These are phyloP conservation scores for Dynastes grantii DNA, from an alignment of 2,888 invertebrate species.

Conservation along the genomic window DNA sequence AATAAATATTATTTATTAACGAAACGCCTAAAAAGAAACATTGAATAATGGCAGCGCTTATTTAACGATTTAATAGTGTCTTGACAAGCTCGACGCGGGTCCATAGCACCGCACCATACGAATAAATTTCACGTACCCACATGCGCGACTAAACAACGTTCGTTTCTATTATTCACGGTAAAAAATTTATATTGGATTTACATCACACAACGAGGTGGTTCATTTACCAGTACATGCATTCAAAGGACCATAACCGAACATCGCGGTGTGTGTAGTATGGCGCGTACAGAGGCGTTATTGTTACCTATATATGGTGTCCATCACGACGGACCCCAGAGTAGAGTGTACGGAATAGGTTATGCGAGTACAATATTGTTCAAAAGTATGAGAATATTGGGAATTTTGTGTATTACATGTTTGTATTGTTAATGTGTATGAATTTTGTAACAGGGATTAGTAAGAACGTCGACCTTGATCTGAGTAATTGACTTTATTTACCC, in stretches of 20 bases:
- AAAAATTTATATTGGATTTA: constrained; percentile 47
- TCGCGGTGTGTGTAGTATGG: constrained; percentile 35
- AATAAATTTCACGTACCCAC: constrained; percentile 45
- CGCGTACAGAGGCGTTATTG: constrained; percentile 50
- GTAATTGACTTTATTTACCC: too few species aligned
- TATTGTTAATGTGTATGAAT: too few species aligned
- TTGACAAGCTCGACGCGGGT: constrained; percentile 20
- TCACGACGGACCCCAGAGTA: constrained; percentile 7
- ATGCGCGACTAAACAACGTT: constrained; percentile 22
- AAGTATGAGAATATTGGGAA: too few species aligned
- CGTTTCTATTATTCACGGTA: constrained; percentile 45
- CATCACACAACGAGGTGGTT: constrained; percentile 49
- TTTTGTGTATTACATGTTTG: too few species aligned
- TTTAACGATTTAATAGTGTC: constrained; percentile 38
- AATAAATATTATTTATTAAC: constrained; percentile 34
- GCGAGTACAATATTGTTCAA: neutral
- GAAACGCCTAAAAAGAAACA: constrained; percentile 26
- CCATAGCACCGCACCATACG: constrained; percentile 11
- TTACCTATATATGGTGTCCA: constrained; percentile 48
- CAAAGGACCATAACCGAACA: constrained; percentile 44
- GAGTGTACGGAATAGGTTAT: too few species aligned
- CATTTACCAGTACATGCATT: constrained; percentile 49
- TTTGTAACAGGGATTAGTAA: too few species aligned
- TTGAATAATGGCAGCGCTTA: constrained; percentile 41
- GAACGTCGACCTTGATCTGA: too few species aligned